A percentile compares a stretch with the other conserved stretches of the same genome.
phyloP scores from a whole-genome alignment of 2,113 vertebrate species.

The Atherinomorus stipes region DNA sequence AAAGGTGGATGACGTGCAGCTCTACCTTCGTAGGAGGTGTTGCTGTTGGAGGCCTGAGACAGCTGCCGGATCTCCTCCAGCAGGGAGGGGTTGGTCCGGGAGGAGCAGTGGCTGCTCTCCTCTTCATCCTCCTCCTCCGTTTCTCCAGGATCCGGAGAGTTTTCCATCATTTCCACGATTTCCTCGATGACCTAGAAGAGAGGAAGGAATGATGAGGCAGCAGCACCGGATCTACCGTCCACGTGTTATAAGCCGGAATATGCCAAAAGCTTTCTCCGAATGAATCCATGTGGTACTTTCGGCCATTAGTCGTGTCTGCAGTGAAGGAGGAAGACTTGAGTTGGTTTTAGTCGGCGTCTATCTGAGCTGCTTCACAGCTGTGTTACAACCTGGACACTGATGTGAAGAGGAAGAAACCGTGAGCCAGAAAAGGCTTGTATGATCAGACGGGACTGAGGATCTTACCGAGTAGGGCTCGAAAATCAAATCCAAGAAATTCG shows the following conservation, averaged over 20 bases:
- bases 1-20: neutral
- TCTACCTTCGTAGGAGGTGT: slow-evolving; percentile 90
- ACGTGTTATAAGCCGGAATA: slow-evolving; percentile 19
- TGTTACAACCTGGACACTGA: too few species aligned
- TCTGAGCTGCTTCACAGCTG: neutral
- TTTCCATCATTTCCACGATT: slow-evolving; percentile 97
- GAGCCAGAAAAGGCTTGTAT: too few species aligned
- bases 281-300: neutral
- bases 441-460: too few species aligned
- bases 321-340: neutral
- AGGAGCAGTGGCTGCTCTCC: slow-evolving; percentile 83
- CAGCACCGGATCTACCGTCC: slow-evolving; percentile 5
- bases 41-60: slow-evolving; percentile 90
- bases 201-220: neutral
- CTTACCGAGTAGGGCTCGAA: too few species aligned
- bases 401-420: too few species aligned
- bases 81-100: slow-evolving; percentile 85
- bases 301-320: slow-evolving; percentile 27
- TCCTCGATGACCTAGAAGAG: slow-evolving; percentile 91
- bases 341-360: neutral
- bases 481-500: too few species aligned
- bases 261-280: neutral
- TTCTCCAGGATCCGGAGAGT: slow-evolving; percentile 92
- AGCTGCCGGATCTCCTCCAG: slow-evolving; percentile 91
- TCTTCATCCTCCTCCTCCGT: slow-evolving; percentile 90